These are phyloP conservation scores for Augochlora pura DNA, from an alignment of 1,140 invertebrate genomes.

Conservation along the genomic window DNA sequence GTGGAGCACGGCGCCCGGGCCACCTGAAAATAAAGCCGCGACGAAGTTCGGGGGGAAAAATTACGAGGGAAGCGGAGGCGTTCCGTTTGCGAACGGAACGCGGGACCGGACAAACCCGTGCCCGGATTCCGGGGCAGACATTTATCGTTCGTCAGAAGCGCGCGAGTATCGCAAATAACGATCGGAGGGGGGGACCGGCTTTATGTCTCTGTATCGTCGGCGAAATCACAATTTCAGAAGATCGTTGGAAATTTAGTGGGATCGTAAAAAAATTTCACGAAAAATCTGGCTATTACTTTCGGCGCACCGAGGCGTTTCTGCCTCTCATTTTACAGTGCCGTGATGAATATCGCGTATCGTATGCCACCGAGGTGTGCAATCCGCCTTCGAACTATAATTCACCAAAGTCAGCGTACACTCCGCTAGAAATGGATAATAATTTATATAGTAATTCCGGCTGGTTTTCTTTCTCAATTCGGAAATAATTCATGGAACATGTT, in stretches of 20 bases:
- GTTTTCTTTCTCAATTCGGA: no score
- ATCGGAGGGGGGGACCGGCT: neutral
- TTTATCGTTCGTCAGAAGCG: neutral
- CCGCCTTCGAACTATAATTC: neutral
- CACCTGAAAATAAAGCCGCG: neutral
- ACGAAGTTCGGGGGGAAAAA: neutral
- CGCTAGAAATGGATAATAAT: neutral
- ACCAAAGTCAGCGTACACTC: neutral
- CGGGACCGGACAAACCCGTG: no score
- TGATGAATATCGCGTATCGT: neutral
- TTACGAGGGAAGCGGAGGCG: neutral
- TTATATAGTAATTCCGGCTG: neutral
- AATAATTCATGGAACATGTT: no score
- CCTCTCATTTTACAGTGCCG: neutral
- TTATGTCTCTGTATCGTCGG: neutral
- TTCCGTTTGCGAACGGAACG: neutral
- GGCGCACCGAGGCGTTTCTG: neutral
- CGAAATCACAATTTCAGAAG: neutral
- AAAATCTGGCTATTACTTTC: constrained; percentile 1
- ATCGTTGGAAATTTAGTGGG: neutral
- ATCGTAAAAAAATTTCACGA: neutral
- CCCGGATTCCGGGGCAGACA: neutral
- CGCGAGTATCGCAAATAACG: neutral
- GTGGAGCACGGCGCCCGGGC: neutral
- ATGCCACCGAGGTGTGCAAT: neutral